Evolutionary conservation across 1,140 invertebrate genomes (phyloP).

Genomic region (Heliconius eleuchia): DNA sequence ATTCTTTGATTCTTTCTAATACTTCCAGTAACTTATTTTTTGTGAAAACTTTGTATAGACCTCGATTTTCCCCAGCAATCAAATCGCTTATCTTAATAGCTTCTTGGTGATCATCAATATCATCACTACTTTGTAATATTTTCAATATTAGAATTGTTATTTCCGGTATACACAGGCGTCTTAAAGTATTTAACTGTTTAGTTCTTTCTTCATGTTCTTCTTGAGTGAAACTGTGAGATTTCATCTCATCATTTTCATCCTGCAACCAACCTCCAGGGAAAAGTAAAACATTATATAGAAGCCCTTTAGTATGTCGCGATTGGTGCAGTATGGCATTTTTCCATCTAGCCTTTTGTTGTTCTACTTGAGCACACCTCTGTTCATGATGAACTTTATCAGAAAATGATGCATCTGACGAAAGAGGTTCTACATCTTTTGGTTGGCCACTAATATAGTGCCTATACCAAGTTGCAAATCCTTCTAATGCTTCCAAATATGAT

Average conservation of each 20-base stretch:
- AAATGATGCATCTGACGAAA: constrained; percentile 86
- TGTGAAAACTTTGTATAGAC: constrained; percentile 90
- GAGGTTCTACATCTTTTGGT: constrained; percentile 84
- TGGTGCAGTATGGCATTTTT: constrained; percentile 75
- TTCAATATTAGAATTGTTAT: constrained; percentile 89
- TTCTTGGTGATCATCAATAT: constrained; percentile 89
- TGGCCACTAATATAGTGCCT: constrained; percentile 90
- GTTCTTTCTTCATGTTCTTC: constrained; percentile 79
- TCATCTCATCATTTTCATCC: constrained; percentile 83
- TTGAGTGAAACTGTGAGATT: constrained; percentile 67
- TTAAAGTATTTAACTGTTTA: constrained; percentile 87
- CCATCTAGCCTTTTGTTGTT: constrained; percentile 90
- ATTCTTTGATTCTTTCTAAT: constrained; percentile 89
- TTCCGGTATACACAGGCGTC: constrained; percentile 92
- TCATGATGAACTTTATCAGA: constrained; percentile 94
- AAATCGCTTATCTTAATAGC: constrained; percentile 91
- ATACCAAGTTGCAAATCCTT: constrained; percentile 95
- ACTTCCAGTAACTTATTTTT: constrained; percentile 89
- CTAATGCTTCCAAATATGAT: constrained; percentile 90
- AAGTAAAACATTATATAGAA: constrained; percentile 93
- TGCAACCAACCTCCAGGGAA: constrained; percentile 96
- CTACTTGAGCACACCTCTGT: constrained; percentile 89
- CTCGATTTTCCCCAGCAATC: constrained; percentile 88
- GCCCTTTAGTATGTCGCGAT: constrained; percentile 84
- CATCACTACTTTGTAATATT: constrained; percentile 89